Percentiles rank a stretch among this genome's conserved stretches.
Conservation (phyloP, 2,888 invertebrate species). For the Lymantria monacha region DNA sequence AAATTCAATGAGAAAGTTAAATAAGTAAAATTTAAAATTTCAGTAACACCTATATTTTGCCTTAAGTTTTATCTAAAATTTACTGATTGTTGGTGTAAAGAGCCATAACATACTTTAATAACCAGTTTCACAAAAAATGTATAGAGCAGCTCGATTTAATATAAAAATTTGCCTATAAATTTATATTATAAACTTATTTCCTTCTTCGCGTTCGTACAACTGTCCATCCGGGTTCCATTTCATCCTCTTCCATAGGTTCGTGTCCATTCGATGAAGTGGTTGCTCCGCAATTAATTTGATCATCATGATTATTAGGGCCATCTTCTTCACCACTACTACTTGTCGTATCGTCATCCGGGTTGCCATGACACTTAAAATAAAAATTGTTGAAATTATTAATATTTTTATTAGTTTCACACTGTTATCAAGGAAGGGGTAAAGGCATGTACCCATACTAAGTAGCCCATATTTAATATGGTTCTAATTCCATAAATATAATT, state of each 20-base stretch:
- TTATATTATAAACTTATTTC: conserved; percentile 51
- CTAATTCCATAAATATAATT: too few relatives aligned
- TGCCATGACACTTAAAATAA: conserved; percentile 55
- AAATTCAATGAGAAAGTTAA: too few relatives aligned
- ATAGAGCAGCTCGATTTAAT: background rate
- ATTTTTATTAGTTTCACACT: background rate
- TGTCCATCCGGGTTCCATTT: conserved; percentile 85
- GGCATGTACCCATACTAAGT: too few relatives aligned
- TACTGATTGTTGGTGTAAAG: too few relatives aligned
- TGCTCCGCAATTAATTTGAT: conserved; percentile 42
- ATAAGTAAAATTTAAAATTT: too few relatives aligned
- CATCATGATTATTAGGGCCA: conserved; percentile 44
- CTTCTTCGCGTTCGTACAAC: conserved; percentile 80
- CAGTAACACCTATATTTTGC: too few relatives aligned
- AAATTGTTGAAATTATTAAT: background rate
- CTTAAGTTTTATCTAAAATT: too few relatives aligned
- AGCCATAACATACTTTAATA: too few relatives aligned
- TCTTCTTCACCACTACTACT: conserved; percentile 67
- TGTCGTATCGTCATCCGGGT: conserved; percentile 72
- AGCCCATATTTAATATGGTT: too few relatives aligned
- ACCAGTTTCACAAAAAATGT: background rate
- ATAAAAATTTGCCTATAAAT: background rate
- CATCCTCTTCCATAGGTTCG: conserved; percentile 74
- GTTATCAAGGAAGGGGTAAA: too few relatives aligned
- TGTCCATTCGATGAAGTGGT: conserved; percentile 44